These are phyloP conservation scores for Cyclophora albipunctata DNA, from an alignment of 2,888 invertebrate genomes.

Conservation along the genomic window DNA sequence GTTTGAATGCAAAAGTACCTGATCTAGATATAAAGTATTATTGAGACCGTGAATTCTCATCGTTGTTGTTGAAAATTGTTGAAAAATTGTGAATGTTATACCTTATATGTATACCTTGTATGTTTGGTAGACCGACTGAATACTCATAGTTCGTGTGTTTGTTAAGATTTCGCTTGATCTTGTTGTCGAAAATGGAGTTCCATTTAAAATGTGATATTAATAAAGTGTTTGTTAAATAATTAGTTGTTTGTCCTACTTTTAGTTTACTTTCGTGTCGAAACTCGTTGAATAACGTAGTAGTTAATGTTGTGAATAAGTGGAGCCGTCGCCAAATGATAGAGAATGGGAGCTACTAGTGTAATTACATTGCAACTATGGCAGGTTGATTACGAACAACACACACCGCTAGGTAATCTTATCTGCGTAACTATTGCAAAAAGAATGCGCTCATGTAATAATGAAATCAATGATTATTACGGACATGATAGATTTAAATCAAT, in stretches of 20 bases:
- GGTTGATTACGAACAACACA: slow-evolving; percentile 18
- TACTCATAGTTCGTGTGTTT: slow-evolving; percentile 28
- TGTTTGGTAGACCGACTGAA: slow-evolving; percentile 26
- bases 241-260: slow-evolving; percentile 15
- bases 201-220: slow-evolving; percentile 73
- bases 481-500: slow-evolving; percentile 6
- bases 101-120: too few species aligned
- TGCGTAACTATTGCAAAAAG: slow-evolving; percentile 18
- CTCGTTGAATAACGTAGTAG: slow-evolving; percentile 2
- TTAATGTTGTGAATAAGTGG: slow-evolving; percentile 9
- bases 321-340: slow-evolving; percentile 10
- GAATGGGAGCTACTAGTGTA: slow-evolving; percentile 5
- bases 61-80: slow-evolving; percentile 29
- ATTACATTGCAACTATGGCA: slow-evolving; percentile 27
- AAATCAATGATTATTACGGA: slow-evolving; percentile 10
- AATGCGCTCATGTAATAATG: slow-evolving; percentile 17
- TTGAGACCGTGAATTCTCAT: slow-evolving; percentile 37
- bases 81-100: slow-evolving; percentile 23
- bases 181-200: slow-evolving; percentile 44
- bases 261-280: slow-evolving; percentile 9
- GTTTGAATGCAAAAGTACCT: slow-evolving; percentile 50
- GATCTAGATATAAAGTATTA: slow-evolving; percentile 49
- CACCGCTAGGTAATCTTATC: slow-evolving; percentile 16
- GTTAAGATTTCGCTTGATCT: slow-evolving; percentile 38
- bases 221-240: slow-evolving; percentile 53